Evolutionary conservation across 2,797 vertebrate genomes (phyloP).

Genomic region (Cuniculus paca): DNA sequence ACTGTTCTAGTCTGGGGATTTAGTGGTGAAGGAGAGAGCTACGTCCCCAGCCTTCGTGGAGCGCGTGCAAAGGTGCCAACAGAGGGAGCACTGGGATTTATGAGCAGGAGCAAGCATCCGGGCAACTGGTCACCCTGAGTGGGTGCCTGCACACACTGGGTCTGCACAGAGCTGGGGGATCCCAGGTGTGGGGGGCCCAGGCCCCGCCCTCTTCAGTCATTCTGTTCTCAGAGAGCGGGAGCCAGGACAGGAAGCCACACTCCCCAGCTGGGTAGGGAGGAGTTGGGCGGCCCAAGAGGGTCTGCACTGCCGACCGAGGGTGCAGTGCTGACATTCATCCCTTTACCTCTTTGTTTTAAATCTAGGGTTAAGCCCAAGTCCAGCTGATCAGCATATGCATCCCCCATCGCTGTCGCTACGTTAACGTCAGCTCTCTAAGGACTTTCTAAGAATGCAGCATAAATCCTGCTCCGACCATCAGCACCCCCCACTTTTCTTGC

Average conservation of each 20-base stretch:
- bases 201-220: too few relatives aligned
- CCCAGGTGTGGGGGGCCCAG: too few relatives aligned
- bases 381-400: not conserved
- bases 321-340: not conserved
- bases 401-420: too few relatives aligned
- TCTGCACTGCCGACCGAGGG: not conserved
- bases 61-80: not conserved
- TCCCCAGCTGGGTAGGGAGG: too few relatives aligned
- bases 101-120: not conserved
- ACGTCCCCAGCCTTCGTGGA: not conserved
- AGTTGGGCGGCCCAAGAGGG: not conserved
- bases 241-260: not conserved
- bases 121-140: not conserved
- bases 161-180: not conserved
- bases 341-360: not conserved
- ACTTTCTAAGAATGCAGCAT: not conserved
- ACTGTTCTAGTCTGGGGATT: too few relatives aligned
- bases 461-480: not conserved
- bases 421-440: not conserved
- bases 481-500: not conserved
- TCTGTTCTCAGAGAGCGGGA: not conserved
- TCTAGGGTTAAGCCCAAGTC: too few relatives aligned
- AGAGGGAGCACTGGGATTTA: not conserved
- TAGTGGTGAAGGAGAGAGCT: not conserved
- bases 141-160: not conserved